Base-by-base conservation (phyloP, 2,888 invertebrate genomes). In the Callimorpha dominula region DNA sequence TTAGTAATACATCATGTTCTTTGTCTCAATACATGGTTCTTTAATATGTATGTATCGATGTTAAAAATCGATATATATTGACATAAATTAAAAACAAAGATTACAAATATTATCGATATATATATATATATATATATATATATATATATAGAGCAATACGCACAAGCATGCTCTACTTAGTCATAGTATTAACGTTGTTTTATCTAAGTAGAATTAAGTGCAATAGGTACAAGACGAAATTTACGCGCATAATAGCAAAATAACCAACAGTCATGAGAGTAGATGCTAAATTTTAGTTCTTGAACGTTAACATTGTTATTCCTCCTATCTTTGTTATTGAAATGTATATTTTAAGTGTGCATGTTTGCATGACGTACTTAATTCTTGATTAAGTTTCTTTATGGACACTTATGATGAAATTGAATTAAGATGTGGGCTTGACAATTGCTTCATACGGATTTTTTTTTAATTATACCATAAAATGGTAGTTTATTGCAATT, bases 181-280 rank as follows among this genome's bases (percentile, higher is more conserved):
- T 93, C 92, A 92, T 90, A 91, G 79, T 86, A 86, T 86, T 84
- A 85, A 80, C 83, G 78, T 78, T 80, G 71, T 9, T 86, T 86
- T 84, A 86, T 84, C 69, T 78, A 73, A 68, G 76, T 88, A 86
- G 78, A 67, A 50, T 80, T 91, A 91, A 90, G 89, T 90, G 89
- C 89, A 88, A 90, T 92, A 92, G 92, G 94, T 94, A 94, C 93
- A 94, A 94, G 91, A 91, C 87, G 87, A 81, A 84, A 84, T 87
- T 89, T 89, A 89, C 91, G 89, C 90, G 84, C 84, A 84, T 84
- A 84, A 84, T 84, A 83, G 80, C 71, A 77, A 74, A 73, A 79
- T 68, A 71, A 54, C 31, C 70, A 54, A 15, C 68, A 72, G 72
- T 65, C 68, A 63, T 43, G 64, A 52, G 54, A 42, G 52, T 72